Conservation (phyloP, 2,113 vertebrate species). For the Melanotaenia duboulayi region DNA sequence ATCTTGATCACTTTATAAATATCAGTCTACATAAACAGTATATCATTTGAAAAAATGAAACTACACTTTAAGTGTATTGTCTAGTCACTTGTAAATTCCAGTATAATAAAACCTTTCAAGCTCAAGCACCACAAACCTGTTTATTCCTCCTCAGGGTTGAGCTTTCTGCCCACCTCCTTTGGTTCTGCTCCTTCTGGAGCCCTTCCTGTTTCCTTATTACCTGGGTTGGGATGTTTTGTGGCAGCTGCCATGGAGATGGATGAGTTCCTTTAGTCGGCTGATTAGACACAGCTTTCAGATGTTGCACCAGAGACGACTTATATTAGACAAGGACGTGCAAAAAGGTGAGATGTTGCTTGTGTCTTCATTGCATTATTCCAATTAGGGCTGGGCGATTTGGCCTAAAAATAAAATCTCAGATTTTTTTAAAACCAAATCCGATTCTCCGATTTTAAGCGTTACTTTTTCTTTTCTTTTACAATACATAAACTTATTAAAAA, state of each 20-base stretch:
- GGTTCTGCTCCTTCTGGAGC: slow-evolving; percentile 20
- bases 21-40: background rate
- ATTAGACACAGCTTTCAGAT: slow-evolving; percentile 67
- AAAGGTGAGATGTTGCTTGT: slow-evolving; percentile 62
- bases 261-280: slow-evolving; percentile 48
- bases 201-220: slow-evolving; percentile 52
- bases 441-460: too few relatives aligned
- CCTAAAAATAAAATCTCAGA: too few relatives aligned
- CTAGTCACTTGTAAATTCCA: too few relatives aligned
- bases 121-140: background rate
- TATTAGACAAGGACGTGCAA: slow-evolving; percentile 59
- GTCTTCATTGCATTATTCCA: background rate
- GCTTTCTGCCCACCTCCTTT: slow-evolving; percentile 27
- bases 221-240: slow-evolving; percentile 70
- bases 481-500: too few relatives aligned
- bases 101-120: too few relatives aligned
- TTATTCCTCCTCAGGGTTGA: slow-evolving; percentile 30
- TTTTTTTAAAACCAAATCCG: too few relatives aligned
- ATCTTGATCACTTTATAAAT: background rate
- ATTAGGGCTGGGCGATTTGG: too few relatives aligned
- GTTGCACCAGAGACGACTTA: slow-evolving; percentile 62
- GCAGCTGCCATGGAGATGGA: slow-evolving; percentile 70
- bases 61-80: too few relatives aligned
- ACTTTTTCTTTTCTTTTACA: too few relatives aligned
- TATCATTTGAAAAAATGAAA: background rate